Percentiles rank a stretch among this genome's conserved stretches.
Conservation (phyloP, 2,797 vertebrate genomes). For the Chloroceryle inda region DNA sequence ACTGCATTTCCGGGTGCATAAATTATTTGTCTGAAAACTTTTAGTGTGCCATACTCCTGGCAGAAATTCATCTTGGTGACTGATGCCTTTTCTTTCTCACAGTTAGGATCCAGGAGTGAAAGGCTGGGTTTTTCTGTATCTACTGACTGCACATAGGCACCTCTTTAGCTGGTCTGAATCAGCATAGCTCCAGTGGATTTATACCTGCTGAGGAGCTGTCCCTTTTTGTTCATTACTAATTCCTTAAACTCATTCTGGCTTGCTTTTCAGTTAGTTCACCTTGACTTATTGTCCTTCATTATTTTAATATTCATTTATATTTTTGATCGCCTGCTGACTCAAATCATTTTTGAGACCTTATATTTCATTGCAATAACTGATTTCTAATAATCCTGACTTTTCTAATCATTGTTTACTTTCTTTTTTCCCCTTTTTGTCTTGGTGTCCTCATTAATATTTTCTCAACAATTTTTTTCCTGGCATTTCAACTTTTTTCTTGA, state of each 20-base stretch:
- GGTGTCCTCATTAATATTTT: conserved; percentile 49
- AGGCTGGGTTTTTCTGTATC: background rate
- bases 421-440: conserved; percentile 20
- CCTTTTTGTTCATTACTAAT: conserved; percentile 53
- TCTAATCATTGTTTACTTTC: conserved; percentile 60
- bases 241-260: conserved; percentile 55
- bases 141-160: background rate
- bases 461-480: background rate
- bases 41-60: background rate
- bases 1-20: background rate
- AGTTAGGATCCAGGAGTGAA: background rate
- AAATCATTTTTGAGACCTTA: conserved; percentile 47
- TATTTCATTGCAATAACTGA: conserved; percentile 51
- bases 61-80: background rate
- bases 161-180: conserved; percentile 15
- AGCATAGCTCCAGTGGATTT: conserved; percentile 23
- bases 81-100: background rate
- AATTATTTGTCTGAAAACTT: background rate
- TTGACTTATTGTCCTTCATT: conserved; percentile 71
- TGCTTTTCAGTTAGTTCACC: conserved; percentile 72
- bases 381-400: conserved; percentile 52
- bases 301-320: conserved; percentile 68
- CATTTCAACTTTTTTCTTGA: conserved; percentile 8
- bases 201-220: conserved; percentile 54
- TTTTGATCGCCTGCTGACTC: conserved; percentile 71